Conservation (phyloP, 2,888 invertebrate genomes). For the Zhengitettix transpicula region DNA sequence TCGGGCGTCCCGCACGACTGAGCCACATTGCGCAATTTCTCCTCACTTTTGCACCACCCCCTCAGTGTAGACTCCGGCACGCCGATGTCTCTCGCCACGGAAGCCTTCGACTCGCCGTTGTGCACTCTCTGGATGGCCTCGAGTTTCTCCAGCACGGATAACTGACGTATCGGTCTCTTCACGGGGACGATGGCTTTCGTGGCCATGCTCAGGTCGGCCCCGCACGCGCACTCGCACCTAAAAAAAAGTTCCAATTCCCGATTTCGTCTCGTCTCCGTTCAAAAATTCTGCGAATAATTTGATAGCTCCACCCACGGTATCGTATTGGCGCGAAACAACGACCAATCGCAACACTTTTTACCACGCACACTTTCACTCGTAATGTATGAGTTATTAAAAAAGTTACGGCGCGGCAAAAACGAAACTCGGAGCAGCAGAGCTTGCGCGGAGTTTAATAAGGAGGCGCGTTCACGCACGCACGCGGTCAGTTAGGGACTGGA, state of each 20-base stretch:
- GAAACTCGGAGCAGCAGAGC: background rate
- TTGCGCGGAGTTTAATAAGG: conserved; percentile 12
- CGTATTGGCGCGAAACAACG: conserved; percentile 12
- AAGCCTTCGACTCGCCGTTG: conserved; percentile 72
- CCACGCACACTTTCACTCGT: conserved; percentile 10
- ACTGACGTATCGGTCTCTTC: conserved; percentile 61
- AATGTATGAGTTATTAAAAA: conserved; percentile 12
- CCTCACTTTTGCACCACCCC: conserved; percentile 79
- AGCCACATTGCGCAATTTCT: conserved; percentile 33
- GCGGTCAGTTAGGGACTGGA: conserved; percentile 5
- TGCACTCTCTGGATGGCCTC: conserved; percentile 67
- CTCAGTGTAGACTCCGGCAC: conserved; percentile 73
- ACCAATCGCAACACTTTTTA: conserved; percentile 13
- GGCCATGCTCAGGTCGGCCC: conserved; percentile 19
- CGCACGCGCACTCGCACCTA: background rate
- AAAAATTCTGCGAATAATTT: conserved; percentile 10
- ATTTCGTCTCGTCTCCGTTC: conserved; percentile 1
- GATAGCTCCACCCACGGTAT: conserved; percentile 12
- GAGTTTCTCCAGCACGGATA: conserved; percentile 62
- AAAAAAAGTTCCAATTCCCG: background rate
- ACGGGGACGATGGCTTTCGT: conserved; percentile 36
- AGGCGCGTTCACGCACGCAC: conserved; percentile 14
- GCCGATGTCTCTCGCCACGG: conserved; percentile 69
- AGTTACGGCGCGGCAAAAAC: background rate
- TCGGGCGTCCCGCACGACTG: conserved; percentile 7